Percentiles rank a stretch among this genome's conserved stretches.
phyloP scores from a whole-genome alignment of 2,797 vertebrate species.

The Lutra lutra region DNA sequence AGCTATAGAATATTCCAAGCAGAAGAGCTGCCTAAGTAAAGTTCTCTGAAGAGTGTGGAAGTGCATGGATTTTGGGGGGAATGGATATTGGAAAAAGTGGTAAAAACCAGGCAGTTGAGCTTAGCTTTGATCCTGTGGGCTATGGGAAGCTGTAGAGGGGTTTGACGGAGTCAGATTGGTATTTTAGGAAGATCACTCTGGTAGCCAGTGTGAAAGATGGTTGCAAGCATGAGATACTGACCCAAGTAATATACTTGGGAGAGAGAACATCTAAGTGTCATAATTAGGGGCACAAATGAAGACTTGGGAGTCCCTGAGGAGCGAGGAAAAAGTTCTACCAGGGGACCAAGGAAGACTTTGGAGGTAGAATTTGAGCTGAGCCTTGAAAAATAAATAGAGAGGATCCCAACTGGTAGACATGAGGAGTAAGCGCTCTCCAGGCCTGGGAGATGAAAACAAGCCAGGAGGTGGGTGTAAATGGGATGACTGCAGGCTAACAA shows the following conservation, averaged over 20 bases:
- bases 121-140: conserved; percentile 34
- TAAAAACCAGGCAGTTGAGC: not conserved
- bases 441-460: not conserved
- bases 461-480: not conserved
- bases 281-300: not conserved
- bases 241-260: conserved; percentile 20
- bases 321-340: not conserved
- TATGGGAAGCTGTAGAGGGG: not conserved
- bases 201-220: conserved; percentile 16
- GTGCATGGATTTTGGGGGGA: not conserved
- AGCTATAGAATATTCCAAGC: conserved; percentile 13
- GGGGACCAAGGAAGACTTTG: conserved; percentile 4
- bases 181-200: conserved; percentile 35
- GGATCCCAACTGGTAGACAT: conserved; percentile 14
- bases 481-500: not conserved
- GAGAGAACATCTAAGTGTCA: not conserved
- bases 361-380: conserved; percentile 45
- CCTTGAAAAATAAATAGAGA: conserved; percentile 43
- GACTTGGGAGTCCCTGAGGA: not conserved
- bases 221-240: conserved; percentile 14
- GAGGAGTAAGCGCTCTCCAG: conserved; percentile 33
- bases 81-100: not conserved
- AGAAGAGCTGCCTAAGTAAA: conserved; percentile 33
- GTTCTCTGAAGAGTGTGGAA: not conserved
- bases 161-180: not conserved